phyloP scores from a whole-genome alignment of 2,888 invertebrate species.

The Sarcophaga carnaria region DNA sequence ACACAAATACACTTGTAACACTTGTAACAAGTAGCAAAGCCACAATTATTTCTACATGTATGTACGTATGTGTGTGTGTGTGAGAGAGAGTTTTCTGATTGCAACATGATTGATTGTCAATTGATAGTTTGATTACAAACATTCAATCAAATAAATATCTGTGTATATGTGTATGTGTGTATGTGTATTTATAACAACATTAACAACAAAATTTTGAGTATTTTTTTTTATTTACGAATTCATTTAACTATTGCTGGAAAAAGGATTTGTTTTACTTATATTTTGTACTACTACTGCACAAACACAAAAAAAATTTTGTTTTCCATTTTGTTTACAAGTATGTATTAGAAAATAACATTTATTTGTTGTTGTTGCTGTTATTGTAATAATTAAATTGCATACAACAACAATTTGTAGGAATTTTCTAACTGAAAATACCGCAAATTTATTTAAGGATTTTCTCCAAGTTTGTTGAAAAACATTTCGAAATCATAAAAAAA shows the following conservation, averaged over 20 bases:
- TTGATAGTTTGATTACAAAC: conserved; percentile 51
- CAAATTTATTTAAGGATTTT: not conserved
- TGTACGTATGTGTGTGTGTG: not conserved
- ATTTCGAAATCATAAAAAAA: not conserved
- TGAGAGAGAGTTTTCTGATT: conserved; percentile 34
- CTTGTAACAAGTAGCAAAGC: not conserved
- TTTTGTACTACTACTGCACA: no score
- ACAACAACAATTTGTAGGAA: not conserved
- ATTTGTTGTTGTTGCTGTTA: not conserved
- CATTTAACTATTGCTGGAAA: no score
- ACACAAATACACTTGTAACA: no score
- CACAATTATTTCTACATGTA: not conserved
- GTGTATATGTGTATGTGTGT: no score
- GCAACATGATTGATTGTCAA: conserved; percentile 57
- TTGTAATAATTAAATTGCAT: not conserved
- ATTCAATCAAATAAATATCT: conserved; percentile 45
- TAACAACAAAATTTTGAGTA: no score
- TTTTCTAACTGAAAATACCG: not conserved
- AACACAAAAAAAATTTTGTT: no score
- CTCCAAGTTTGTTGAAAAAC: not conserved
- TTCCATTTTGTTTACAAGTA: no score
- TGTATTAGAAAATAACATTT: not conserved
- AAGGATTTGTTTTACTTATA: no score
- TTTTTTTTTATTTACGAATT: no score
- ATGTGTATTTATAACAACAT: no score